These are phyloP conservation scores for Acronicta leporina DNA, from an alignment of 2,888 invertebrate genomes.

Conservation along the genomic window DNA sequence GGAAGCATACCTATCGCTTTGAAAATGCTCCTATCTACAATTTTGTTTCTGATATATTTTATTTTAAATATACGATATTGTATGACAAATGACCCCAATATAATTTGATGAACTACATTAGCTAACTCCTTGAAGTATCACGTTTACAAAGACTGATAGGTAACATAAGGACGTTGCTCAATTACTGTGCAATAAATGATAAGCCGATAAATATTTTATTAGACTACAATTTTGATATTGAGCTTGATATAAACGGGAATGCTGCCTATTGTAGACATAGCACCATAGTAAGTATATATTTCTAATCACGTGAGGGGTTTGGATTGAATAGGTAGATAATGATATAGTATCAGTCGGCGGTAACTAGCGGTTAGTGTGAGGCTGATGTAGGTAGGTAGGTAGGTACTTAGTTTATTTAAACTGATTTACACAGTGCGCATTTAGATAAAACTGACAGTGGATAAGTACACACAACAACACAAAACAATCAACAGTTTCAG, in stretches of 20 bases:
- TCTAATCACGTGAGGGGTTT: conserved; percentile 20
- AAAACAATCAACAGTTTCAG: conserved; percentile 36
- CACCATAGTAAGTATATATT: neutral
- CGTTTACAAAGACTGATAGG: conserved; percentile 58
- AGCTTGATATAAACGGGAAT: conserved; percentile 9
- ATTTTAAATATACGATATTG: conserved; percentile 24
- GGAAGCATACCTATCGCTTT: conserved; percentile 14
- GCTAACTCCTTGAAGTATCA: conserved; percentile 56
- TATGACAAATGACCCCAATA: conserved; percentile 51
- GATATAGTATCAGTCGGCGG: conserved; percentile 6
- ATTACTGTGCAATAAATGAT: conserved; percentile 54
- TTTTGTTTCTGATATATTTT: conserved; percentile 26
- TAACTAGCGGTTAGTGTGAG: conserved; percentile 12
- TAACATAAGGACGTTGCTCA: conserved; percentile 55
- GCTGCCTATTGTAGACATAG: neutral
- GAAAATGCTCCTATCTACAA: conserved; percentile 13
- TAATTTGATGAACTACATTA: conserved; percentile 25
- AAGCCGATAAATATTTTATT: conserved; percentile 58
- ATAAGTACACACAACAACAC: conserved; percentile 23
- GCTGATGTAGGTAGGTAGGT: conserved; percentile 6
- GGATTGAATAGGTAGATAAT: conserved; percentile 13
- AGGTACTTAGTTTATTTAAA: conserved; percentile 29
- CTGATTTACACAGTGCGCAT: conserved; percentile 37
- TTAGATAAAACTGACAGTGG: conserved; percentile 39
- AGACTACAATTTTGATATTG: conserved; percentile 16